phyloP scores from a whole-genome alignment of 1,140 invertebrate species.

The Aradophagus sp. region DNA sequence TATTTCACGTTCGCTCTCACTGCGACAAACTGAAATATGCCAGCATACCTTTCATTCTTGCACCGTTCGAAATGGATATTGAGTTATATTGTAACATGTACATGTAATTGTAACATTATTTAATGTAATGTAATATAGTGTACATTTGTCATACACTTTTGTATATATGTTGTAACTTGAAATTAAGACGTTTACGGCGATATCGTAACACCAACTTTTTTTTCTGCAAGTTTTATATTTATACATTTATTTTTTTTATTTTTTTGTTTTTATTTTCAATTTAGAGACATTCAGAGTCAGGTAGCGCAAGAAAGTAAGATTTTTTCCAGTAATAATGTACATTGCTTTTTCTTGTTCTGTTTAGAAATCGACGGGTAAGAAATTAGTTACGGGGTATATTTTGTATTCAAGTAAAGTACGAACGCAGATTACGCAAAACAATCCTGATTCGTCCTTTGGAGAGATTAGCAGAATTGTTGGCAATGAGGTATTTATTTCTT shows the following conservation, averaged over 20 bases:
- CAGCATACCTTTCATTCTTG: conserved; percentile 72
- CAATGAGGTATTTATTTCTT: conserved; percentile 82
- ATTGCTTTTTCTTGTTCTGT: conserved; percentile 73
- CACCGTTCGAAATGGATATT: conserved; percentile 62
- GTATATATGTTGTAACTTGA: too few relatives aligned
- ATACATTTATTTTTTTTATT: too few relatives aligned
- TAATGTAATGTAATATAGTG: conserved; percentile 19
- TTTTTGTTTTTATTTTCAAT: too few relatives aligned
- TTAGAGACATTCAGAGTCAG: too few relatives aligned
- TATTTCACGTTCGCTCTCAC: conserved; percentile 53
- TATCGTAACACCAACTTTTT: too few relatives aligned
- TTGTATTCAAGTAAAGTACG: conserved; percentile 98
- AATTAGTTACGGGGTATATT: conserved; percentile 98
- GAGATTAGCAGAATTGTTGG: conserved; percentile 98
- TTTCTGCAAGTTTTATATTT: conserved; percentile 14
- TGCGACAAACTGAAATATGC: conserved; percentile 70
- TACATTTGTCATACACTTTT: too few relatives aligned
- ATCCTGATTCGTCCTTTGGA: conserved; percentile 96
- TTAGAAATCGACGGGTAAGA: conserved; percentile 86
- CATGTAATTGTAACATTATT: conserved; percentile 16
- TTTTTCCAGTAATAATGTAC: conserved; percentile 62
- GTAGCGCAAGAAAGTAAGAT: conserved; percentile 10
- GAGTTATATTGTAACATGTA: conserved; percentile 34
- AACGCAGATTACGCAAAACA: conserved; percentile 89
- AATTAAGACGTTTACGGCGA: too few relatives aligned